Percentiles rank a stretch among this genome's conserved stretches.
phyloP scores from a whole-genome alignment of 1,140 invertebrate genomes.

The Anadara kagoshimensis region DNA sequence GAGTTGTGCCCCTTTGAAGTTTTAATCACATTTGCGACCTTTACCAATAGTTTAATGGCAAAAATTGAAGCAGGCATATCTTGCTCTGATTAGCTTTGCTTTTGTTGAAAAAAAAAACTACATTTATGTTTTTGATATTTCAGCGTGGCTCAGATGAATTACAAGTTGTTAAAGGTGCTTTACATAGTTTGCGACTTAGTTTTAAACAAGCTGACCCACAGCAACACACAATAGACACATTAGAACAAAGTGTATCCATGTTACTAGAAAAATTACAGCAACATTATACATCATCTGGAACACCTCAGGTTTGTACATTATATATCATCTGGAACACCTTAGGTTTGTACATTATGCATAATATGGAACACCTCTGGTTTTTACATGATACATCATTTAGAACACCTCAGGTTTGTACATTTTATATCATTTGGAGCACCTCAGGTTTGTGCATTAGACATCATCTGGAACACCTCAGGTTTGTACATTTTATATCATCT shows the following conservation, averaged over 20 bases:
- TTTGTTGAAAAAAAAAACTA: neutral
- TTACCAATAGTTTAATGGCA: no score
- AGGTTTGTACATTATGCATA: neutral
- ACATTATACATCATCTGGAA: conserved; percentile 26
- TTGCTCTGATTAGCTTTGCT: no score
- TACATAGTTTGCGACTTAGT: conserved; percentile 70
- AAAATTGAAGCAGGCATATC: no score
- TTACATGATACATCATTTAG: neutral
- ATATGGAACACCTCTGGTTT: neutral
- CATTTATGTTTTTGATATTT: conserved; percentile 5
- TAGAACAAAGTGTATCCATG: conserved; percentile 75
- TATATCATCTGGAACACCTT: neutral
- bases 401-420: no score
- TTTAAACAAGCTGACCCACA: conserved; percentile 73
- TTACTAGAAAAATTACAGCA: conserved; percentile 71
- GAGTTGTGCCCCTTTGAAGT: no score
- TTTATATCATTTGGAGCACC: neutral
- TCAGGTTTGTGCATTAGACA: neutral
- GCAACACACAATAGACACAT: conserved; percentile 74
- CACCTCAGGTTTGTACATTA: conserved; percentile 3
- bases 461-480: neutral
- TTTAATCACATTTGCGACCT: no score
- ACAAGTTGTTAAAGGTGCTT: conserved; percentile 73
- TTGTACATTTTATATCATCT: no score
- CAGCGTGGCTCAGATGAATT: conserved; percentile 70